Evolutionary conservation across 1,140 invertebrate species (phyloP).

Genomic region (Danaus melanippus): DNA sequence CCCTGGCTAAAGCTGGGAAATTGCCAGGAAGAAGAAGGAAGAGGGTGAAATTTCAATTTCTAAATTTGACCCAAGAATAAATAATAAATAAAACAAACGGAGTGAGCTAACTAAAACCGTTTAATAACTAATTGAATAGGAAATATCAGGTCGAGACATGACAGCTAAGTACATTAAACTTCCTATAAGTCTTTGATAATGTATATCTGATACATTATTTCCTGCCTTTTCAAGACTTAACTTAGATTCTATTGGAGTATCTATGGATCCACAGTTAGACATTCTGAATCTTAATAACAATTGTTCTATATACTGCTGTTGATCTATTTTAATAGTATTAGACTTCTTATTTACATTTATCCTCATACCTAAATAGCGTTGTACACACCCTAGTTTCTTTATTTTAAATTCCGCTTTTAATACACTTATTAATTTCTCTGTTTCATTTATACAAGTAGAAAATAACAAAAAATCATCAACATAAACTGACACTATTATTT

Average conservation of each 20-base stretch:
- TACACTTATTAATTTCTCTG: conserved; percentile 15
- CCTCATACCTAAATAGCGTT: conserved; percentile 25
- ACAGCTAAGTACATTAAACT: no score
- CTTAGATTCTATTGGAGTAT: conserved; percentile 29
- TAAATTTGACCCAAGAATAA: no score
- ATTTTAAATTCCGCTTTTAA: conserved; percentile 28
- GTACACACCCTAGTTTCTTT: conserved; percentile 27
- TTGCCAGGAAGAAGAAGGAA: no score
- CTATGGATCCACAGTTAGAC: conserved; percentile 23
- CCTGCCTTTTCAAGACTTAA: conserved; percentile 20
- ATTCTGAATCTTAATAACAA: conserved; percentile 31
- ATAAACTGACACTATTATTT: conserved; percentile 17
- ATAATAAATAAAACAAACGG: no score
- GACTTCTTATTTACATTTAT: conserved; percentile 18
- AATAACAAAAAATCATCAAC: conserved; percentile 40
- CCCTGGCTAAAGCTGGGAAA: no score
- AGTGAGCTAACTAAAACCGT: no score
- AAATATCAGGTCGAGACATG: no score
- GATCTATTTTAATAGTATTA: conserved; percentile 21
- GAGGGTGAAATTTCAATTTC: no score
- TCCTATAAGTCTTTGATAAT: no score
- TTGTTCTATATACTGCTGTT: conserved; percentile 28
- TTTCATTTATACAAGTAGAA: conserved; percentile 23
- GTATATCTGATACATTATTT: conserved; percentile 10
- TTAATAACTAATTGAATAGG: no score